phyloP scores from a whole-genome alignment of 2,113 vertebrate genomes.

The Cebidichthys violaceus region DNA sequence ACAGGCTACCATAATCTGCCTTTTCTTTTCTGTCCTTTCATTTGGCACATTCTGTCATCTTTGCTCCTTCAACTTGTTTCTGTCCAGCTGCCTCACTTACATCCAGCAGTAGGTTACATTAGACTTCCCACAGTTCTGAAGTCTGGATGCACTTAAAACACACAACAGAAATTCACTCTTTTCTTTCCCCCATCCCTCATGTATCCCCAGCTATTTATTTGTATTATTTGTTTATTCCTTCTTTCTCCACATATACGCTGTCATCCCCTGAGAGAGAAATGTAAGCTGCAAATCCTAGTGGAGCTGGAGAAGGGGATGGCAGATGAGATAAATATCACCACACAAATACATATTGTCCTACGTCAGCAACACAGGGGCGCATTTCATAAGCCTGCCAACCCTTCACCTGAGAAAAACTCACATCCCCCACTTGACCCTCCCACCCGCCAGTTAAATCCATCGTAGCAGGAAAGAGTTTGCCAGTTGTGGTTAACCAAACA shows the following conservation, averaged over 20 bases:
- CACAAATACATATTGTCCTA: conserved; percentile 50
- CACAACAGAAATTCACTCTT: background rate
- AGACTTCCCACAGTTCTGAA: conserved; percentile 14
- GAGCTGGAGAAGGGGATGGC: background rate
- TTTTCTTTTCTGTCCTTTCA: background rate
- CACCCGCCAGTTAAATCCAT: conserved; percentile 14
- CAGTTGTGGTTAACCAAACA: conserved; percentile 47
- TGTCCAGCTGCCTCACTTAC: conserved; percentile 2
- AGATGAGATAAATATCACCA: conserved; percentile 39
- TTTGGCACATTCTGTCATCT: background rate
- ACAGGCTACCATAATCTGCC: background rate
- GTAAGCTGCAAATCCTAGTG: conserved; percentile 14
- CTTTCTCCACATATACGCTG: conserved; percentile 32
- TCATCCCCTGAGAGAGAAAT: background rate
- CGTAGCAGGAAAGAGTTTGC: conserved; percentile 16
- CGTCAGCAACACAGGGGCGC: background rate
- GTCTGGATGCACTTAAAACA: conserved; percentile 9
- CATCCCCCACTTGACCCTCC: conserved; percentile 31
- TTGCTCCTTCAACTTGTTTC: conserved; percentile 1
- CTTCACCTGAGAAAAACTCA: conserved; percentile 43
- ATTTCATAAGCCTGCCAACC: conserved; percentile 46
- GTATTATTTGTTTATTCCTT: conserved; percentile 9
- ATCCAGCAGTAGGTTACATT: conserved; percentile 1
- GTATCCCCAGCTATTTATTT: conserved; percentile 14
- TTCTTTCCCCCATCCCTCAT: conserved; percentile 2